phyloP scores from a whole-genome alignment of 2,888 invertebrate species.

The Heliconius aoede region DNA sequence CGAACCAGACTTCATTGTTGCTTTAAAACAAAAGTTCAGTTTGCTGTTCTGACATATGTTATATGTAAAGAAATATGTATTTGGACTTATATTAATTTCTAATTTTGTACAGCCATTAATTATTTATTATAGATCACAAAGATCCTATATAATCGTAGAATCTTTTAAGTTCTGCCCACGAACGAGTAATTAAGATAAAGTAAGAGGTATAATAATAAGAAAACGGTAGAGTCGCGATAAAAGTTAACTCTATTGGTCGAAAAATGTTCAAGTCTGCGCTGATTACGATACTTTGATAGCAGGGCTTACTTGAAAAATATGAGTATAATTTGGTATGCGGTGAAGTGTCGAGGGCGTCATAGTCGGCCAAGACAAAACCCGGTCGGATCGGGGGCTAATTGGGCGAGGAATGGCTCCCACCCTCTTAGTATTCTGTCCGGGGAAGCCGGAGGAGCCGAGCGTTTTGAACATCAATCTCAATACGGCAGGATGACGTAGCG shows the following conservation, averaged over 20 bases:
- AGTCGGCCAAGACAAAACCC: constrained; percentile 65
- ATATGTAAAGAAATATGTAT: not conserved
- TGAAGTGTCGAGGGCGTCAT: constrained; percentile 65
- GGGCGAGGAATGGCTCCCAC: constrained; percentile 74
- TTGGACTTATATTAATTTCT: not conserved
- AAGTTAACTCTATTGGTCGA: constrained; percentile 32
- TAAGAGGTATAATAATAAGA: not conserved
- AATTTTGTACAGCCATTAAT: not conserved
- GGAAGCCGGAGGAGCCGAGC: constrained; percentile 61
- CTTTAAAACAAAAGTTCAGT: constrained; percentile 15
- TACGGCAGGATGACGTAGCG: constrained; percentile 76
- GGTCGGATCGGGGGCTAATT: constrained; percentile 74
- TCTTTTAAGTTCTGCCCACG: not conserved
- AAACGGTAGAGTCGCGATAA: not conserved
- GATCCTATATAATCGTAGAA: not conserved
- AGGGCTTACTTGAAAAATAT: constrained; percentile 76
- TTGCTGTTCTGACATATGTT: not conserved
- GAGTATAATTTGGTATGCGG: constrained; percentile 77
- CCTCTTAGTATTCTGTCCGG: constrained; percentile 78
- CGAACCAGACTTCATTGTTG: not conserved
- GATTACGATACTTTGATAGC: constrained; percentile 66
- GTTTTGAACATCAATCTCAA: constrained; percentile 81
- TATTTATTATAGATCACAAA: no score
- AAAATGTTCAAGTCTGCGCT: constrained; percentile 51
- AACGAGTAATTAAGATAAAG: not conserved